phyloP scores from a whole-genome alignment of 2,797 vertebrate genomes.

The Darevskia mixta region DNA sequence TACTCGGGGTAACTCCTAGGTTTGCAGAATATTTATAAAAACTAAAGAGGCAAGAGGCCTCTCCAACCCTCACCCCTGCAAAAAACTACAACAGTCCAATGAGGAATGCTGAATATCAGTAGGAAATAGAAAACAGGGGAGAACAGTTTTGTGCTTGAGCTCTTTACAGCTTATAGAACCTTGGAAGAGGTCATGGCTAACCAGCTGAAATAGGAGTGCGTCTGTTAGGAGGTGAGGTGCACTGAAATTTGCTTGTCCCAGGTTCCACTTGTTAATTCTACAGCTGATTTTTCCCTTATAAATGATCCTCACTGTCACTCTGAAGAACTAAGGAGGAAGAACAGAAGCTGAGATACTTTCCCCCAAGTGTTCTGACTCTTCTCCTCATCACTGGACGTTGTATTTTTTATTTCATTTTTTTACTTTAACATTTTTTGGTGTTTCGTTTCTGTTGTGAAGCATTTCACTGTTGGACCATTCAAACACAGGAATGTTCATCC shows the following conservation, averaged over 20 bases:
- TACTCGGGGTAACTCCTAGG: background rate
- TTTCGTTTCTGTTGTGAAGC: background rate
- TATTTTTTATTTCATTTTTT: background rate
- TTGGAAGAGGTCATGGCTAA: background rate
- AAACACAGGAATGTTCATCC: background rate
- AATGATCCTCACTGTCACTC: background rate
- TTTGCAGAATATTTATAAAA: background rate
- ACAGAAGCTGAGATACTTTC: background rate
- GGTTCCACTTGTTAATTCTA: background rate
- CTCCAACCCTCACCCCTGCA: no score
- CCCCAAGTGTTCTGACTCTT: background rate
- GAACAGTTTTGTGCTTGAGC: background rate
- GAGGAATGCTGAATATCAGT: background rate
- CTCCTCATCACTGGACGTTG: background rate
- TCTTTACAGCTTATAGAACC: background rate
- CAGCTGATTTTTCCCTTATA: background rate
- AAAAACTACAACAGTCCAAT: background rate
- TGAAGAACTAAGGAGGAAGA: background rate
- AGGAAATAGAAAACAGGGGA: background rate
- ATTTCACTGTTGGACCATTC: background rate
- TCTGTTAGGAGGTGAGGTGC: background rate
- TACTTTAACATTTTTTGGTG: background rate
- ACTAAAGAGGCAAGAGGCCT: background rate
- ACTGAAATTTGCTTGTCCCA: background rate
- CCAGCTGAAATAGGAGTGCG: background rate